Percentiles rank a stretch among this genome's conserved stretches.
phyloP scores from a whole-genome alignment of 2,888 invertebrate genomes.

The Cryptus armator region DNA sequence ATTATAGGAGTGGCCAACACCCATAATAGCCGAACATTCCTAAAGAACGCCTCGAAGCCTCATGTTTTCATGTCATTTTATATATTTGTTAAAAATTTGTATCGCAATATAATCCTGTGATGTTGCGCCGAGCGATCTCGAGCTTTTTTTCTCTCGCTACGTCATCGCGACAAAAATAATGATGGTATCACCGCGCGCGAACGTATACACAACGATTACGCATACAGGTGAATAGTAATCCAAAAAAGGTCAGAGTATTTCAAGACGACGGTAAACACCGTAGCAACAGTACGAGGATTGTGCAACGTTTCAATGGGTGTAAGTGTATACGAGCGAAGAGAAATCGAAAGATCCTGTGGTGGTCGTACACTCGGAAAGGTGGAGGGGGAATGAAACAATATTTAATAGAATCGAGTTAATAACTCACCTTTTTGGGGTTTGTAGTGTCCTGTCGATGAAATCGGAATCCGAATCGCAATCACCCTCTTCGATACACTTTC shows the following conservation, averaged over 20 bases:
- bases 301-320: background rate
- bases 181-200: conserved; percentile 45
- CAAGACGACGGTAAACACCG: background rate
- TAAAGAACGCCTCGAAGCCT: background rate
- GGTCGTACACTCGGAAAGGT: background rate
- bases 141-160: conserved; percentile 43
- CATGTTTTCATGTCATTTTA: background rate
- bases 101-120: background rate
- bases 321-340: background rate
- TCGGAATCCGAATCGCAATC: conserved; percentile 86
- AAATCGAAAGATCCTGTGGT: background rate
- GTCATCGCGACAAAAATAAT: conserved; percentile 63
- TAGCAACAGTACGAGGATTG: background rate
- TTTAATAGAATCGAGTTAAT: background rate
- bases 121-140: background rate
- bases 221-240: conserved; percentile 17
- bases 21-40: background rate
- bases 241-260: conserved; percentile 22
- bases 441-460: conserved; percentile 87
- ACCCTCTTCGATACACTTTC: conserved; percentile 87
- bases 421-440: conserved; percentile 89
- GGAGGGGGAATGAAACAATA: background rate
- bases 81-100: conserved; percentile 6
- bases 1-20: background rate
- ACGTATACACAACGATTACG: background rate